A percentile compares a stretch with the other conserved stretches of the same genome.
phyloP scores from a whole-genome alignment of 2,113 vertebrate genomes.

The Tinamus guttatus region DNA sequence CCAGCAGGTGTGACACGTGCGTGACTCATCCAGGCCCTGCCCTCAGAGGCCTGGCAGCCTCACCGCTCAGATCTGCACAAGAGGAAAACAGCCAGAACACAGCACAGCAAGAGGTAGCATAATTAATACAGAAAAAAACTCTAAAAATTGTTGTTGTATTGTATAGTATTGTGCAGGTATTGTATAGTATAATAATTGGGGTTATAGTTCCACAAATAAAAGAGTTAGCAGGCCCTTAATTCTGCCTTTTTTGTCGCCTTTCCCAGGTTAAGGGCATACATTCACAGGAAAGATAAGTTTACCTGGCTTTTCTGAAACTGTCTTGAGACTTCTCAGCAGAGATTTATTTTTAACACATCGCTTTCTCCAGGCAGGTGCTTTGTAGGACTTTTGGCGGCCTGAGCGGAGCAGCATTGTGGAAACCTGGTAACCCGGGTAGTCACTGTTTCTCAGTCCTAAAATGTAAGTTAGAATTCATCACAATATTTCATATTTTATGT shows the following conservation, averaged over 20 bases:
- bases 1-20: rapidly evolving
- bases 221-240: not conserved
- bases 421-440: not conserved
- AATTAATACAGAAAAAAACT: not conserved
- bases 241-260: not conserved
- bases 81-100: not conserved
- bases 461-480: not conserved
- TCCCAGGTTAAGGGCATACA: not conserved
- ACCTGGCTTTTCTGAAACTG: not conserved
- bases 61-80: not conserved
- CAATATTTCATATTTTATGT: not conserved
- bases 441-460: not conserved
- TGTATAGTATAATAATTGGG: not conserved
- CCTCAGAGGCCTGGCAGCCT: not conserved
- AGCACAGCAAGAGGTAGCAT: not conserved
- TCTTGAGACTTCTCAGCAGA: rapidly evolving
- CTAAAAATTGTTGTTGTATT: not conserved
- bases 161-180: not conserved
- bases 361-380: rapidly evolving
- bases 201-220: not conserved
- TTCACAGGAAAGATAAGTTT: not conserved
- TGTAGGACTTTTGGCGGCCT: not conserved
- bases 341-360: rapidly evolving
- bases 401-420: conserved; percentile 28
- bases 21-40: not conserved